Evolutionary conservation across 1,140 invertebrate genomes (phyloP).

Genomic region (Drosophila erecta): DNA sequence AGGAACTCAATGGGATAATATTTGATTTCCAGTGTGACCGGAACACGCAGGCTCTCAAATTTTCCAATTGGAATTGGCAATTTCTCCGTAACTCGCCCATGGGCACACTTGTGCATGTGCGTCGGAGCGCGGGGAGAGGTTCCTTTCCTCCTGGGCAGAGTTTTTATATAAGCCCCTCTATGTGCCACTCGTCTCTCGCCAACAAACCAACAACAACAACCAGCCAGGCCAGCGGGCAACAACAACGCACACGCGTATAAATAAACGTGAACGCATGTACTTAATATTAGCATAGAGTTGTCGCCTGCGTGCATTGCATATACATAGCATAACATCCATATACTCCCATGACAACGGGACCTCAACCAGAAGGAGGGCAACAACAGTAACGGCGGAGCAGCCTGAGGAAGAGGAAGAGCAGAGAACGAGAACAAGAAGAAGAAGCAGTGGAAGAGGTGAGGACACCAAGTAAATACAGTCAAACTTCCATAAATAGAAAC

Average conservation of each 20-base stretch:
- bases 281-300: slow-evolving; percentile 64
- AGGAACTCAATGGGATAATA: too few relatives aligned
- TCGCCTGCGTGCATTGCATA: slow-evolving; percentile 20
- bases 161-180: slow-evolving; percentile 45
- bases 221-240: slow-evolving; percentile 21
- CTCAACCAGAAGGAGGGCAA: slow-evolving; percentile 31
- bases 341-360: slow-evolving; percentile 69
- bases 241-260: slow-evolving; percentile 34
- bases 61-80: not conserved
- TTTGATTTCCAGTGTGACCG: not conserved
- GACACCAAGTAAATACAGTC: slow-evolving; percentile 63
- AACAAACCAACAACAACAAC: slow-evolving; percentile 31
- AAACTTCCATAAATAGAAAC: slow-evolving; percentile 1
- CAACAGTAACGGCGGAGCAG: slow-evolving; percentile 21
- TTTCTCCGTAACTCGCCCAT: not conserved
- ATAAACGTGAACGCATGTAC: slow-evolving; percentile 46
- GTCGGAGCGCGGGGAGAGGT: slow-evolving; percentile 11
- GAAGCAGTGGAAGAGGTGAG: slow-evolving; percentile 30
- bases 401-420: slow-evolving; percentile 21
- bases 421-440: slow-evolving; percentile 14
- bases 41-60: not conserved
- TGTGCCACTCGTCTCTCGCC: slow-evolving; percentile 29
- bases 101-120: slow-evolving; percentile 7
- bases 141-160: slow-evolving; percentile 27
- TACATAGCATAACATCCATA: slow-evolving; percentile 1